Base-by-base conservation (phyloP, 1,140 invertebrate genomes). In the Parapsyche elsis region DNA sequence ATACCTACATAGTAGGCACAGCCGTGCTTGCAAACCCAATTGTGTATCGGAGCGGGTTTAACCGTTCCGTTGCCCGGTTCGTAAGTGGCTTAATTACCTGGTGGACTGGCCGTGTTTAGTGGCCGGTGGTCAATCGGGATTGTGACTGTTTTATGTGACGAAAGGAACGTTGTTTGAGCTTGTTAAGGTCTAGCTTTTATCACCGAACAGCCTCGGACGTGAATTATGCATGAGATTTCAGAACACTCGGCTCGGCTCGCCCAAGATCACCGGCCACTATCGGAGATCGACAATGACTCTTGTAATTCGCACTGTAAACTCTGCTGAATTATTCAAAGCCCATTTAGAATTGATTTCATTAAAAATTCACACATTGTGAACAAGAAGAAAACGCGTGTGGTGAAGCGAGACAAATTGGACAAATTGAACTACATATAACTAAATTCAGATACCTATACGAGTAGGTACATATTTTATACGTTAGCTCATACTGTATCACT, bases 171-270 rank as follows among this genome's bases (percentile, higher is more conserved):
- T 38, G 70, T 71, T 45, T 23, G 26, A 38, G 70, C 70, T 71
- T 71, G 70, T 71, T 45, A 71, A 26, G 30, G 70, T 71, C 70
- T 16, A 26, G 12, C 24, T 71, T 71, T 71, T 44, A 45, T 16
- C 70, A 14, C 24, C 24, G 26, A 38, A 71, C 23, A 71, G 14
- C 70, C 70, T 23, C 26, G 2, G 30, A 44, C 70, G n/a, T 71
- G 70, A 71, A 71, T 71, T 26, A 71, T 71, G 70, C 26, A 71
- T 71, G 23, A 71, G 70, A 12, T 71, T 71, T 71, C 21, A 23
- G 61, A 23, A 26, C 61, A 21, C 61, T 67, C 61, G 57, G 57
- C 9, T 5, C 57, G 7, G 57, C n/a, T 46, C 45, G 59, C 59
- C 21, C 12, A 67, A 67, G 21, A 19, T 67, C 21, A 21, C 21